Conservation (phyloP, 2,797 vertebrate genomes). For the Pelochelys cantorii region DNA sequence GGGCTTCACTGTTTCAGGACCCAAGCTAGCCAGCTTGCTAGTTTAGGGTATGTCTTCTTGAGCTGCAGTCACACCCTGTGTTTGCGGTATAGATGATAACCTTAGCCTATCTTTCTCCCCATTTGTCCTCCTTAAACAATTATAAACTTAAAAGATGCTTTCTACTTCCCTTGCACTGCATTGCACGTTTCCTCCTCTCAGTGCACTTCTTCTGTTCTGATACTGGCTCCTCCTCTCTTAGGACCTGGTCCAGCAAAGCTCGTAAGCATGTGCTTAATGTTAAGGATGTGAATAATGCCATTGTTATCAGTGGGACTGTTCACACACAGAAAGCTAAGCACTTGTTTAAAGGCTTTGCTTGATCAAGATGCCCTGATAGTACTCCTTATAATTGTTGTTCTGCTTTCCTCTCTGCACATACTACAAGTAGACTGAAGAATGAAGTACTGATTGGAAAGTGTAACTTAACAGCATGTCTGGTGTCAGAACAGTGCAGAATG, state of each 20-base stretch:
- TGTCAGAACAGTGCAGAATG: conserved; percentile 34
- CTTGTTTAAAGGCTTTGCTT: not conserved
- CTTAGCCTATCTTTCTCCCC: conserved; percentile 14
- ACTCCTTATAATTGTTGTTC: not conserved
- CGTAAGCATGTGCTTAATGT: not conserved
- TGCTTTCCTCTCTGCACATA: conserved; percentile 3
- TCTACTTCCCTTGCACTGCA: conserved; percentile 38
- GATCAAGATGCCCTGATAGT: not conserved
- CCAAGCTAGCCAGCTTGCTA: not conserved
- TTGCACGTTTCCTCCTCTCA: conserved; percentile 20
- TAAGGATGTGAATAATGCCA: not conserved
- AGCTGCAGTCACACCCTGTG: not conserved
- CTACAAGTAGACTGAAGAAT: not conserved
- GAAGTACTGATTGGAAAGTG: not conserved
- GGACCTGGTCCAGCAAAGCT: not conserved
- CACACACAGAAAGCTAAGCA: not conserved
- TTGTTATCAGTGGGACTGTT: not conserved
- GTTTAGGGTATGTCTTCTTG: not conserved
- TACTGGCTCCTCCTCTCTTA: not conserved
- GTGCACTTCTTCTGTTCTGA: conserved; percentile 13
- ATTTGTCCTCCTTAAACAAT: conserved; percentile 30
- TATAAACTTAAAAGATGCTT: conserved; percentile 47
- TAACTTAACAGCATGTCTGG: conserved; percentile 1
- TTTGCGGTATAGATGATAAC: not conserved
- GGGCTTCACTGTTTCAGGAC: not conserved